These are phyloP conservation scores for Dufourea novaeangliae DNA, from an alignment of 1,140 invertebrate species.

Conservation along the genomic window DNA sequence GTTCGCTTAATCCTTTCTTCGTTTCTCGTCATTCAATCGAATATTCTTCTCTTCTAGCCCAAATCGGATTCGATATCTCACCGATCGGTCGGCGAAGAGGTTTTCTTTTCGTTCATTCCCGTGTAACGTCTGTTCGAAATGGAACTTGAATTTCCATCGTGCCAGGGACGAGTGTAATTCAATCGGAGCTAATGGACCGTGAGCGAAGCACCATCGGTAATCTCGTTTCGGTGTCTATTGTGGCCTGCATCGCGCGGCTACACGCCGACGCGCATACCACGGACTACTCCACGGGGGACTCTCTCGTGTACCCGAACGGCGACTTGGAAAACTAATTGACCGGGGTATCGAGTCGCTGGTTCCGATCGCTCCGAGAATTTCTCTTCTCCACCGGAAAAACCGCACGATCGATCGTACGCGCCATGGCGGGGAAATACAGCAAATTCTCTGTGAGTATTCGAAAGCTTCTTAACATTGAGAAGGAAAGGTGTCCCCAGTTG, in stretches of 20 bases:
- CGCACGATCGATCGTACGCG: too few species aligned
- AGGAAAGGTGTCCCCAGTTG: too few species aligned
- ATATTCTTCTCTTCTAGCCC: too few species aligned
- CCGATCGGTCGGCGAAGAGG: conserved; percentile 3
- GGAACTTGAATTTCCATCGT: conserved; percentile 20
- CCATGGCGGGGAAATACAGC: not conserved
- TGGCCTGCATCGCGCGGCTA: conserved; percentile 13
- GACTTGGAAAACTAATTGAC: conserved; percentile 19
- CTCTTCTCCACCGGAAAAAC: too few species aligned
- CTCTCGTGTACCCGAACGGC: not conserved
- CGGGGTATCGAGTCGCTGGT: not conserved
- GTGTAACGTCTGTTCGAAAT: conserved; percentile 15
- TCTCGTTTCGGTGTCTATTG: conserved; percentile 55
- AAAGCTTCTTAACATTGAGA: too few species aligned
- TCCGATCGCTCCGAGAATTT: not conserved
- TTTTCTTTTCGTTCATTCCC: conserved; percentile 16
- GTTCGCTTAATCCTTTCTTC: not conserved
- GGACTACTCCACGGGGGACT: not conserved
- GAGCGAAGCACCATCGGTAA: conserved; percentile 44
- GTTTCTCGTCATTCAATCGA: not conserved
- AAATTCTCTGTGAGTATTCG: too few species aligned
- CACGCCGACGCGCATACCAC: not conserved
- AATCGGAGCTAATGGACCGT: conserved; percentile 49
- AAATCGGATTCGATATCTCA: not conserved
- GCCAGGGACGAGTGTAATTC: conserved; percentile 44